These are phyloP conservation scores for Brenthis daphne DNA, from an alignment of 2,888 invertebrate genomes.

Conservation along the genomic window DNA sequence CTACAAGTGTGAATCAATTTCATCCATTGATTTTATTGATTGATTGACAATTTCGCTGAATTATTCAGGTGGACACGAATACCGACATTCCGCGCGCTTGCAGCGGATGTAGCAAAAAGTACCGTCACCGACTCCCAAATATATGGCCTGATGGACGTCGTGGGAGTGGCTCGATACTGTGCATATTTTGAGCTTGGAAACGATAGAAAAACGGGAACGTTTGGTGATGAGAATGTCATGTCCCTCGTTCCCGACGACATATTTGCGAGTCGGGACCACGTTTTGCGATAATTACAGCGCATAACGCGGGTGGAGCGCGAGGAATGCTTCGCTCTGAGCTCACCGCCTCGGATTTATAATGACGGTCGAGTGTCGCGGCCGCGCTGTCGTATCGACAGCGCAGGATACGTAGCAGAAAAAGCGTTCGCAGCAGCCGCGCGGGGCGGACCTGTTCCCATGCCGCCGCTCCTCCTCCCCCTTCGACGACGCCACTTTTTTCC, in stretches of 20 bases:
- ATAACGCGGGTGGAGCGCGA: conserved; percentile 73
- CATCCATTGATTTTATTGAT: conserved; percentile 79
- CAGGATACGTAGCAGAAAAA: conserved; percentile 59
- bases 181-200: conserved; percentile 61
- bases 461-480: conserved; percentile 46
- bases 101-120: conserved; percentile 67
- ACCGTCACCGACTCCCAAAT: conserved; percentile 59
- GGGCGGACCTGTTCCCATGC: conserved; percentile 71
- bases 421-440: conserved; percentile 64
- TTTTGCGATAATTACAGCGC: conserved; percentile 80
- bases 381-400: conserved; percentile 66
- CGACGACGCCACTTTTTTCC: conserved; percentile 62
- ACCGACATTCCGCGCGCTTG: conserved; percentile 72
- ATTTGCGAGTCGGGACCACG: conserved; percentile 77
- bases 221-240: conserved; percentile 83
- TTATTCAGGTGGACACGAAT: conserved; percentile 78
- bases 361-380: conserved; percentile 72
- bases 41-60: conserved; percentile 78
- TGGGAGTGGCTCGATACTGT: conserved; percentile 66
- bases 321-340: conserved; percentile 77
- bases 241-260: conserved; percentile 79
- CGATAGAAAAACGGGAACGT: conserved; percentile 67
- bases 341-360: conserved; percentile 78
- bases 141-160: conserved; percentile 61
- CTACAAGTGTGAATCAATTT: conserved; percentile 80